These are phyloP conservation scores for Orestias chungarensis DNA, from an alignment of 2,797 vertebrate species.

Conservation along the genomic window DNA sequence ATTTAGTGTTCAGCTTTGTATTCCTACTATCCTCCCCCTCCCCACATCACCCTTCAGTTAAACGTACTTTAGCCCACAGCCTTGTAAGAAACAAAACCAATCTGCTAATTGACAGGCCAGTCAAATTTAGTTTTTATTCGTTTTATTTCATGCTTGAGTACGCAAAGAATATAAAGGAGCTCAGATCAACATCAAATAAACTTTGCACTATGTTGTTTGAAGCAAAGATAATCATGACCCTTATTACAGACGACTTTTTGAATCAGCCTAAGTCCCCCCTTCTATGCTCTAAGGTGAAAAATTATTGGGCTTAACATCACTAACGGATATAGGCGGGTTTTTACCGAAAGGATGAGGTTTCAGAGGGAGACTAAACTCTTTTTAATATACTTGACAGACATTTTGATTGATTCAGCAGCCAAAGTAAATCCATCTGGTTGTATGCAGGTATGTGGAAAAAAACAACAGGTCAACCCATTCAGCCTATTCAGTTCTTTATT, in stretches of 20 bases:
- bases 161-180: neutral
- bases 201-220: neutral
- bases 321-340: slow-evolving; percentile 3
- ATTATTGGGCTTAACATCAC: slow-evolving; percentile 26
- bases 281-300: slow-evolving; percentile 1
- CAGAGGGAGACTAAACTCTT: slow-evolving; percentile 2
- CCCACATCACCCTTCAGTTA: neutral
- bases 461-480: neutral
- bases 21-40: neutral
- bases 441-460: neutral
- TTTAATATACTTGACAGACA: neutral
- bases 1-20: neutral
- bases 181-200: slow-evolving; percentile 1
- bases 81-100: slow-evolving; percentile 8
- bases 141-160: slow-evolving; percentile 20
- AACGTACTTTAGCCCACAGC: neutral
- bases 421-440: slow-evolving; percentile 1
- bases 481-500: neutral
- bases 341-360: slow-evolving; percentile 22
- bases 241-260: slow-evolving; percentile 17
- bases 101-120: slow-evolving; percentile 25
- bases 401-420: slow-evolving; percentile 14
- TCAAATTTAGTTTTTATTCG: slow-evolving; percentile 28
- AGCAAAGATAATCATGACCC: slow-evolving; percentile 11
- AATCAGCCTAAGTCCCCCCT: neutral